These are phyloP conservation scores for Ochropleura plecta DNA, from an alignment of 2,888 invertebrate species.

Conservation along the genomic window DNA sequence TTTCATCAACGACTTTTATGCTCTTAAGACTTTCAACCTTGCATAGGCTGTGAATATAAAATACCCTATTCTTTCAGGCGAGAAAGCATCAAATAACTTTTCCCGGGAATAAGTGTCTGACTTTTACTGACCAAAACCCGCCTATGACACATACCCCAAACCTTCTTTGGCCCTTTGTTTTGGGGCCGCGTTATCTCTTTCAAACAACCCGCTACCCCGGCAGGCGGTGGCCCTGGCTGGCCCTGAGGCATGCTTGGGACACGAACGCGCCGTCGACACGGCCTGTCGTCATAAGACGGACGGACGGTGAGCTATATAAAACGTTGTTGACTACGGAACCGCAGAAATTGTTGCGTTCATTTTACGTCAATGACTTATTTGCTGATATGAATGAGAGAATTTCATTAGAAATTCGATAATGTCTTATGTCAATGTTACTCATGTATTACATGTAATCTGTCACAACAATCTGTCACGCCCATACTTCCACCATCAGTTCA, in stretches of 20 bases:
- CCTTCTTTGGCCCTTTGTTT: too few species aligned
- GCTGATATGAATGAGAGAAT: neutral
- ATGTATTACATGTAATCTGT: constrained; percentile 1
- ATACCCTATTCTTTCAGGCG: neutral
- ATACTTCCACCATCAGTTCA: neutral
- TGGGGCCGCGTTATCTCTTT: too few species aligned
- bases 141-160: too few species aligned
- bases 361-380: neutral
- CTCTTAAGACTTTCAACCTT: neutral
- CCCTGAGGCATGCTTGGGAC: too few species aligned
- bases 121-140: too few species aligned
- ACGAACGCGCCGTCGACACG: too few species aligned
- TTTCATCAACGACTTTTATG: neutral
- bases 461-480: neutral
- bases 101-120: too few species aligned
- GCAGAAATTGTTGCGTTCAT: neutral
- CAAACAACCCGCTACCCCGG: too few species aligned
- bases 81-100: too few species aligned
- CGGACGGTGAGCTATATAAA: neutral
- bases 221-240: too few species aligned
- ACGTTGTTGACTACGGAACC: neutral
- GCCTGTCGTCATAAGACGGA: too few species aligned
- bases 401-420: constrained; percentile 6
- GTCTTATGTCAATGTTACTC: constrained; percentile 11
- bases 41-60: neutral